Percentiles rank a stretch among this genome's conserved stretches.
Conservation (phyloP, 2,888 invertebrate species). For the Synanthedon vespiformis region DNA sequence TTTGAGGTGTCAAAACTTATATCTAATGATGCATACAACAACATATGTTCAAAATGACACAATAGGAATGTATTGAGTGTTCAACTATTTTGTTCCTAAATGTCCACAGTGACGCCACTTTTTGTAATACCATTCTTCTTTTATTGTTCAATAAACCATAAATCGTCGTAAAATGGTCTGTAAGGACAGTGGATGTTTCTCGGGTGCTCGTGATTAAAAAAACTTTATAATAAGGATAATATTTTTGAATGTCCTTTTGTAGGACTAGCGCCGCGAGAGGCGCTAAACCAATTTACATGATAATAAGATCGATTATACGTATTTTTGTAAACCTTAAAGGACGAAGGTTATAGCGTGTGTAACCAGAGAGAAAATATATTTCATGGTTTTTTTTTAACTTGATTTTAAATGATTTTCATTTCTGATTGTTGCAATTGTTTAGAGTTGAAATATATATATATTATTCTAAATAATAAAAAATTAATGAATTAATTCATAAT, state of each 20-base stretch:
- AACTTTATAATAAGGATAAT: slow-evolving; percentile 30
- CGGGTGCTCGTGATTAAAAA: slow-evolving; percentile 31
- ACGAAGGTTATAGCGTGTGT: not conserved
- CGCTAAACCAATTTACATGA: slow-evolving; percentile 58
- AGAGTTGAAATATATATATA: too few species aligned
- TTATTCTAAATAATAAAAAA: too few species aligned
- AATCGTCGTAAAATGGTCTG: slow-evolving; percentile 63
- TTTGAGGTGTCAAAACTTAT: slow-evolving; percentile 40
- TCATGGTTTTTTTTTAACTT: too few species aligned
- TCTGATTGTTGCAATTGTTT: too few species aligned
- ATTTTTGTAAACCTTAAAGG: slow-evolving; percentile 7
- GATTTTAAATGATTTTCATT: too few species aligned
- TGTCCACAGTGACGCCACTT: slow-evolving; percentile 17
- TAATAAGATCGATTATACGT: slow-evolving; percentile 42
- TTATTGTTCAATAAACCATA: slow-evolving; percentile 69
- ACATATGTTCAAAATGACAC: slow-evolving; percentile 22
- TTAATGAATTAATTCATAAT: too few species aligned
- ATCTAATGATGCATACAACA: slow-evolving; percentile 49
- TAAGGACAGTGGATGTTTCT: slow-evolving; percentile 42
- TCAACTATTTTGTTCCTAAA: slow-evolving; percentile 16
- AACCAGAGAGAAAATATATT: too few species aligned
- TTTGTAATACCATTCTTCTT: slow-evolving; percentile 37
- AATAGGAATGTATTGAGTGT: slow-evolving; percentile 35
- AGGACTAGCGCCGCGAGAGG: slow-evolving; percentile 44
- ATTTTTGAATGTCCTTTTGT: slow-evolving; percentile 40